Percentiles rank a stretch among this genome's conserved stretches.
These are phyloP conservation scores for Araneus ventricosus DNA, from an alignment of 1,140 invertebrate genomes.

Conservation along the genomic window DNA sequence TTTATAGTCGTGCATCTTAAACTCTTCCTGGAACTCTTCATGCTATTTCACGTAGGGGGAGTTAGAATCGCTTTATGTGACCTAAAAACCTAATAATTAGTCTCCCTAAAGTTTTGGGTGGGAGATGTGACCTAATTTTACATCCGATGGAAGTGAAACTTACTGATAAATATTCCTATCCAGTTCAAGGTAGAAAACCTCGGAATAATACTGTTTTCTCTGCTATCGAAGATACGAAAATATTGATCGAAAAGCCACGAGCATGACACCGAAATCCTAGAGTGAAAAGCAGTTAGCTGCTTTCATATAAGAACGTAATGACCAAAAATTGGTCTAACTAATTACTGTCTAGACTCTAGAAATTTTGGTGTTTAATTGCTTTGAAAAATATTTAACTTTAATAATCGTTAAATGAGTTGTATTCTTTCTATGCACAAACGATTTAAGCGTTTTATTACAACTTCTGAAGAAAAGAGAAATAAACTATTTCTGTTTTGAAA, in stretches of 20 bases:
- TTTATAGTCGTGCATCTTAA: constrained; percentile 30
- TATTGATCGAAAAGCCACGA: constrained; percentile 42
- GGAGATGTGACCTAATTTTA: constrained; percentile 64
- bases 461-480: too few species aligned
- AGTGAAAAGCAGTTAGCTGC: not conserved
- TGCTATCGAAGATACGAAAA: constrained; percentile 26
- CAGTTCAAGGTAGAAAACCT: constrained; percentile 69
- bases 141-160: constrained; percentile 4
- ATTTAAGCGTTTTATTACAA: too few species aligned
- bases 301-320: not conserved
- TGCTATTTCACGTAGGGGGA: constrained; percentile 47
- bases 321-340: not conserved
- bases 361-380: too few species aligned
- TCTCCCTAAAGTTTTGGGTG: constrained; percentile 52
- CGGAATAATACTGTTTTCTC: constrained; percentile 52
- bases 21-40: constrained; percentile 5
- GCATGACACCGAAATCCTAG: not conserved
- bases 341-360: not conserved
- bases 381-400: not conserved
- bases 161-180: constrained; percentile 43
- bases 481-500: too few species aligned
- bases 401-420: not conserved
- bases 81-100: constrained; percentile 68
- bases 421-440: too few species aligned
- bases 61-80: constrained; percentile 36